Evolutionary conservation across 2,113 vertebrate species (phyloP), one percentile per base, ranked within the genome.

Genomic region (Triplophysa siluroides): DNA sequence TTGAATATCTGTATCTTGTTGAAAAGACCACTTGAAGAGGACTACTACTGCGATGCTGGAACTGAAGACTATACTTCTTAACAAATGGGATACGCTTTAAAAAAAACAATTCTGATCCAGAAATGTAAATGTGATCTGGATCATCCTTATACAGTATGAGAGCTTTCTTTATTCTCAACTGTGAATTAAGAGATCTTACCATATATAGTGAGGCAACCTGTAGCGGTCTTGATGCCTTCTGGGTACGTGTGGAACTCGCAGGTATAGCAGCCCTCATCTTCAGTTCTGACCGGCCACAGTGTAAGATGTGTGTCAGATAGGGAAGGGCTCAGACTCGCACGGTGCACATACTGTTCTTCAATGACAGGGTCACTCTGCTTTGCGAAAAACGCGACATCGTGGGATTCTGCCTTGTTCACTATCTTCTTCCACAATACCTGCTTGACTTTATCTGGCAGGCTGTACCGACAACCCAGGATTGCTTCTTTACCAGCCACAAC

Each of bases 241-340:
- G 78, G 45, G 19, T 75, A 81, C 3, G 85, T 90, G 84, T 87
- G 76, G 70, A 89, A 94, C 78, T 90, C 68, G 79, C 93, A 94
- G 68, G 88, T 90, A 87, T 92, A 93, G 88, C 93, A 94, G 60
- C 90, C 92, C 79, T 94, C 93, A 5, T 94, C 93, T 82, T 87
- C 81, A 50, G 88, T 83, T 1, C 71, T 18, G 45, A 94, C 92
- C 0, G 92, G 88, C 72, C 90, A 87, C 76, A 94, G 89, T 73
- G 85, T 89, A 74, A 94, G 90, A 80, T 85, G 77, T 26, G 89
- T 91, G 18, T 91, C 63, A 4, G 90, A 91, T 63, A 93, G 76
- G 6, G 91, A 91, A 62, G 84, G 38, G n/a, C 85, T 88, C 61
- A 94, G 86, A 85, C 88, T 89, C 0, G 78, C 84, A 56, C 90